These are phyloP conservation scores for Pemphredon lugubris DNA, from an alignment of 2,888 invertebrate species.

Conservation along the genomic window DNA sequence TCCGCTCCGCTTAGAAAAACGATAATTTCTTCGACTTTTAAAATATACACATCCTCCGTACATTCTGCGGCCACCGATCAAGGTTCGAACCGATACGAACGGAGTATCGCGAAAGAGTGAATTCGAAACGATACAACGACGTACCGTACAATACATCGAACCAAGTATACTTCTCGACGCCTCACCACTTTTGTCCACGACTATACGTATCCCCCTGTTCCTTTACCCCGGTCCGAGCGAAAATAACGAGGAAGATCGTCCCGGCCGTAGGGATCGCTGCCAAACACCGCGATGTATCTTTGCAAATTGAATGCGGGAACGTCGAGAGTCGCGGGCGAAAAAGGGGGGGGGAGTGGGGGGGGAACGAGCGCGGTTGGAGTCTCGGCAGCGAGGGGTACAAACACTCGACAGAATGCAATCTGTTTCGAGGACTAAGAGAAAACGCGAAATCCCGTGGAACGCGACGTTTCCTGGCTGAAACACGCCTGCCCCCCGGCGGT, in stretches of 20 bases:
- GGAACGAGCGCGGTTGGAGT: too few species aligned
- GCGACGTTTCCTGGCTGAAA: conserved; percentile 48
- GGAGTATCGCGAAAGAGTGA: too few species aligned
- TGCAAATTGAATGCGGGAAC: conserved; percentile 53
- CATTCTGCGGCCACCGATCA: too few species aligned
- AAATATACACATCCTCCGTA: too few species aligned
- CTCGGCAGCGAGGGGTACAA: background rate
- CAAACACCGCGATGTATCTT: conserved; percentile 48
- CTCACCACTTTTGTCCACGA: background rate
- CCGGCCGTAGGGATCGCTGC: conserved; percentile 48
- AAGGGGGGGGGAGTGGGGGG: background rate
- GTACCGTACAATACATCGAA: too few species aligned
- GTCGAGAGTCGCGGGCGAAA: background rate
- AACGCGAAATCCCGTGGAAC: conserved; percentile 57
- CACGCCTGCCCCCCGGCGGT: conserved; percentile 16
- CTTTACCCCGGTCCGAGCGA: conserved; percentile 6
- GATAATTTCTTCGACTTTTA: too few species aligned
- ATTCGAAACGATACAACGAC: too few species aligned
- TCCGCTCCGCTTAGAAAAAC: too few species aligned
- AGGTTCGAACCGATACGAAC: too few species aligned
- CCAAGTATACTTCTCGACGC: too few species aligned
- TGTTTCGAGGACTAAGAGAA: conserved; percentile 57
- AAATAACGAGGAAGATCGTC: conserved; percentile 51
- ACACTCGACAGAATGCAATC: conserved; percentile 55
- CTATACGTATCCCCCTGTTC: background rate